Evolutionary conservation across 2,113 vertebrate genomes (phyloP).

Genomic region (Ranitomeya variabilis): DNA sequence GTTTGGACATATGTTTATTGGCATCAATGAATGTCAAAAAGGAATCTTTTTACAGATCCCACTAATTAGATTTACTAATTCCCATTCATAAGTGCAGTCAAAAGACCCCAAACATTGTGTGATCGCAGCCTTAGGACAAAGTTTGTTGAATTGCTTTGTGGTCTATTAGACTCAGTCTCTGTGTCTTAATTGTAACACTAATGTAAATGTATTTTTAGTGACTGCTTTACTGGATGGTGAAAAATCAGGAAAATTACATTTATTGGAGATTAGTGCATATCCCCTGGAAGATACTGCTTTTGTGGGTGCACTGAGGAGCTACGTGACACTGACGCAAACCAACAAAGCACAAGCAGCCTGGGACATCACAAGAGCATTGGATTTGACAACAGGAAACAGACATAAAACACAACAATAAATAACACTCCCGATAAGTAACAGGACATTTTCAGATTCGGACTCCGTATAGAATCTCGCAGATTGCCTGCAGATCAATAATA

Average conservation of each 20-base stretch:
- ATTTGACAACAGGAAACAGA: conserved; percentile 65
- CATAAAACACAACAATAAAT: conserved; percentile 2
- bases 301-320: conserved; percentile 60
- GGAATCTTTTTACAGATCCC: not conserved
- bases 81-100: not conserved
- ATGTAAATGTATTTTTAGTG: not conserved
- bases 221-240: not conserved
- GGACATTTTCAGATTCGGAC: not conserved
- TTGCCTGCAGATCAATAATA: not conserved
- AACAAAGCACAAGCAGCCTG: conserved; percentile 24
- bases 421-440: not conserved
- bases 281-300: conserved; percentile 74
- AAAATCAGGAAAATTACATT: not conserved
- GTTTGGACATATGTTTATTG: not conserved
- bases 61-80: not conserved
- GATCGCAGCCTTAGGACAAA: not conserved
- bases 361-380: conserved; percentile 57
- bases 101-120: not conserved
- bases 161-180: not conserved
- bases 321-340: conserved; percentile 57
- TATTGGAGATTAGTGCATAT: not conserved
- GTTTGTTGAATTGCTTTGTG: not conserved
- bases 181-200: not conserved
- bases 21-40: too few relatives aligned
- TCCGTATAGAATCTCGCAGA: not conserved